Base-by-base conservation (phyloP, 2,797 vertebrate genomes). In the Moxostoma hubbsi region DNA sequence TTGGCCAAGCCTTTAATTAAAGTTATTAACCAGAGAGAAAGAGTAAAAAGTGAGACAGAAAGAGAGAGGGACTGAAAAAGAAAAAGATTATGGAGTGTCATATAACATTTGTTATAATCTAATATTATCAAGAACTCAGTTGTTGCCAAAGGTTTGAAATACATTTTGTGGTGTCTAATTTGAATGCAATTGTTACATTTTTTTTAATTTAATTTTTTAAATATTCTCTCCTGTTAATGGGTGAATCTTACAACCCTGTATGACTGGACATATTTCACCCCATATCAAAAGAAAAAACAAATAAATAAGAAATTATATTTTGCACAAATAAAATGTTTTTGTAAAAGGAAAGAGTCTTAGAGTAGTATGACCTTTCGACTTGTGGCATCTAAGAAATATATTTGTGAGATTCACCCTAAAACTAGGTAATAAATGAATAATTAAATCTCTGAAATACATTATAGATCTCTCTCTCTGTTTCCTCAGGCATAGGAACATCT, bases 1-100 rank as follows among this genome's bases (percentile, higher is more conserved):
- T 77, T 73, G 0, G 54, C 74, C 81, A 66, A 54, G 83, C 84
- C 87, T 92, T 91, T 91, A 92, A 92, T 94, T 93, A 92, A 83
- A 88, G 83, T 86, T 84, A 90, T 92, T 91, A 92, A 88, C 88
- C 84, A 78, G 70, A 81, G 83, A 79, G 80, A 59, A 67, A 43
- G 69, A 79, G 75, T 47, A 69, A 54, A 73, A 61, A 47, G 72
- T 78, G 83, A 78, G 54, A 66, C 67, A 62, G 74, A 66, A 15
- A 58, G 6, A 67, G 63, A 69, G 54, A 43, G 59, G 59, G 66
- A 81, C 57, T 4, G 61, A 46, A 15, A 75, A n/a, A 67, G 70
- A 59, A 16, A 18, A 47, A 15, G 43, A 72, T 9, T 50, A 54
- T 16, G 59, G n/a, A 57, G 58, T 45, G 43, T 50, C 13, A 68